Percentiles rank a stretch among this genome's conserved stretches.
Evolutionary conservation across 1,140 invertebrate genomes (phyloP).

Genomic region (Pentalonia nigronervosa): DNA sequence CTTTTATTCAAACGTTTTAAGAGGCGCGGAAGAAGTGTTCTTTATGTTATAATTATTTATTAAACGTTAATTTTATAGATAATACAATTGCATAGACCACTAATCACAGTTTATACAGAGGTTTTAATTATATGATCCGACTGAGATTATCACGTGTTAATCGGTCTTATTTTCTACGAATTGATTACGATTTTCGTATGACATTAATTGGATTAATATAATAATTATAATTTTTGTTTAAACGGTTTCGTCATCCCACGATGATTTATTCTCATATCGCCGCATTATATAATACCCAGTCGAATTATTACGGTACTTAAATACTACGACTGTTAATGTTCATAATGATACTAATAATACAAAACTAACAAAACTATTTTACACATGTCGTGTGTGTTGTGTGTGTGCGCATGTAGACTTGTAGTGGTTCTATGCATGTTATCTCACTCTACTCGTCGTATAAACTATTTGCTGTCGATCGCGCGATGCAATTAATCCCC

Average conservation of each 20-base stretch:
- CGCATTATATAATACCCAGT: not conserved
- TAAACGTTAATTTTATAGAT: not conserved
- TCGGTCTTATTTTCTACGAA: not conserved
- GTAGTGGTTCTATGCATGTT: not conserved
- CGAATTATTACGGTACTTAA: not conserved
- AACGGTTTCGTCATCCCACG: not conserved
- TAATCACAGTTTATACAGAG: not conserved
- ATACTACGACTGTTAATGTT: not conserved
- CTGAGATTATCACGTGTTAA: not conserved
- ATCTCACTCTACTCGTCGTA: not conserved
- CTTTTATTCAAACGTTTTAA: not conserved
- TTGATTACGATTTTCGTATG: not conserved
- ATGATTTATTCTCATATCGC: not conserved
- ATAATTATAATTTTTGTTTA: not conserved
- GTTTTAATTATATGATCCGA: conserved; percentile 2
- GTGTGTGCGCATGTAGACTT: not conserved
- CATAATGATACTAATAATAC: no score
- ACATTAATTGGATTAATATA: not conserved
- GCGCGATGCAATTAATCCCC: not conserved
- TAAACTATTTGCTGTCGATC: not conserved
- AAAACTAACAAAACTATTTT: not conserved
- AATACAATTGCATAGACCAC: not conserved
- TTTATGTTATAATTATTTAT: not conserved
- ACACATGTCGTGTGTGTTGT: not conserved
- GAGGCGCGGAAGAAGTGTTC: not conserved